Evolutionary conservation across 2,797 vertebrate genomes (phyloP).

Genomic region (Phrynocephalus forsythii): DNA sequence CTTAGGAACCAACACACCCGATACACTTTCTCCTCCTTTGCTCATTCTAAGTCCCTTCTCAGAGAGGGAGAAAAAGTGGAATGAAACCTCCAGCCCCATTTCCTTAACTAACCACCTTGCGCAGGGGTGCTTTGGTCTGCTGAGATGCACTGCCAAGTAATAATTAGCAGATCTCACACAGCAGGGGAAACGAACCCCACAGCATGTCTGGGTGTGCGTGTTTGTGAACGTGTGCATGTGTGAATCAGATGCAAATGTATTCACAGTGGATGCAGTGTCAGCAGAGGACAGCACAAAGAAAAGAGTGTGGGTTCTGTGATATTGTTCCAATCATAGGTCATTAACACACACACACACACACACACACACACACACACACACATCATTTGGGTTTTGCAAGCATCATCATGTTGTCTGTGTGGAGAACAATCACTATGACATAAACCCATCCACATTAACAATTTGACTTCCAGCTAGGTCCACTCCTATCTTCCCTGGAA

Average conservation of each 20-base stretch:
- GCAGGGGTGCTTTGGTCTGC: background rate
- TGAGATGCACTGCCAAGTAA: conserved; percentile 1
- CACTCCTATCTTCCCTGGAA: background rate
- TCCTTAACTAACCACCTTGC: background rate
- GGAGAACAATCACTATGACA: too few species aligned
- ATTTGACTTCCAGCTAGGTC: background rate
- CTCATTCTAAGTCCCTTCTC: background rate
- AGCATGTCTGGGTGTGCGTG: background rate
- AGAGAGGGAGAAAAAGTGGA: background rate
- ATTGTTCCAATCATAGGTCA: background rate
- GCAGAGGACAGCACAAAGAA: conserved; percentile 3
- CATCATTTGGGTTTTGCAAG: background rate
- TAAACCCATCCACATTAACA: background rate
- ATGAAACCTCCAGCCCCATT: background rate
- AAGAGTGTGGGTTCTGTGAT: background rate
- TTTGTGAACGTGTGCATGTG: background rate
- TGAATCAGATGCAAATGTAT: conserved; percentile 27
- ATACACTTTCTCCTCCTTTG: background rate
- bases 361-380: background rate
- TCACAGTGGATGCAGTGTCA: conserved; percentile 10
- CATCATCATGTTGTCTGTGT: background rate
- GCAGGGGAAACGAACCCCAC: conserved; percentile 10
- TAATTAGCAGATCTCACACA: conserved; percentile 8
- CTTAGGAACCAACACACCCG: background rate
- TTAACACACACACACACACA: background rate